A percentile compares a stretch with the other conserved stretches of the same genome.
Conservation (phyloP, 2,113 vertebrate species). For the Trinectes maculatus region DNA sequence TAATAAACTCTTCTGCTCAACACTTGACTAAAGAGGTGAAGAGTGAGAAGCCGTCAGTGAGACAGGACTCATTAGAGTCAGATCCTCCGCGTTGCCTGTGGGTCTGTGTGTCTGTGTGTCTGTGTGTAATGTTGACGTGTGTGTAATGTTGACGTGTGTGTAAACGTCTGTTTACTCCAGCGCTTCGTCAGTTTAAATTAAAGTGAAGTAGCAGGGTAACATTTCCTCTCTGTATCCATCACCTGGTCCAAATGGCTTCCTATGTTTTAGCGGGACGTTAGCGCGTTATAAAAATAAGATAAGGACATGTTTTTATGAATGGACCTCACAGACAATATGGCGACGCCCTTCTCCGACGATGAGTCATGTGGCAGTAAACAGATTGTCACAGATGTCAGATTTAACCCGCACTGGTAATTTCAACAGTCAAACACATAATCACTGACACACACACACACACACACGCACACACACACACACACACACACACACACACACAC, state of each 20-base stretch:
- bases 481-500: slow-evolving; percentile 2
- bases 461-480: too few species aligned
- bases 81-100: neutral
- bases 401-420: slow-evolving; percentile 14
- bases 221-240: too few species aligned
- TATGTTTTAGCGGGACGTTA: too few species aligned
- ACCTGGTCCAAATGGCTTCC: too few species aligned
- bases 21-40: neutral
- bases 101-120: neutral
- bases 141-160: too few species aligned
- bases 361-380: slow-evolving; percentile 11
- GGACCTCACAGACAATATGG: neutral
- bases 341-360: neutral
- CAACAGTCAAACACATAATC: slow-evolving; percentile 15
- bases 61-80: neutral
- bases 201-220: too few species aligned
- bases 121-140: neutral
- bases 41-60: neutral
- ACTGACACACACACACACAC: neutral
- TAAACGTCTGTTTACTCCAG: too few species aligned
- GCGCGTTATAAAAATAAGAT: slow-evolving; percentile 8
- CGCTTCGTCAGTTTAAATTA: too few species aligned
- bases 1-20: neutral
- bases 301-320: slow-evolving; percentile 24
- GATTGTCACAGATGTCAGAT: slow-evolving; percentile 1